These are phyloP conservation scores for Chloropsis hardwickii DNA, from an alignment of 2,113 vertebrate species.

Conservation along the genomic window DNA sequence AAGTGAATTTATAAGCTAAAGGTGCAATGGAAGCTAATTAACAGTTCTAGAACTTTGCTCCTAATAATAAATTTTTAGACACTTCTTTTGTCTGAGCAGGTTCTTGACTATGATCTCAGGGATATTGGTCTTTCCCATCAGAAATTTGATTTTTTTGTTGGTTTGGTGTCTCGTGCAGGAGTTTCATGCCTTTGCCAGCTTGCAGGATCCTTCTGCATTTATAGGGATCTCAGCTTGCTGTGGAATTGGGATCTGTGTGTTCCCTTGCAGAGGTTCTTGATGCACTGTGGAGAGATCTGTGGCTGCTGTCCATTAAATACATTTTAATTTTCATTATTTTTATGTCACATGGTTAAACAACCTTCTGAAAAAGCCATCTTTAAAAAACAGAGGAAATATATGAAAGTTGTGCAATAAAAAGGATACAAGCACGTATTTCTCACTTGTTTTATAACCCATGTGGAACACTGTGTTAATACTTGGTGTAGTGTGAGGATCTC, in stretches of 20 bases:
- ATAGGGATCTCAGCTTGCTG: background rate
- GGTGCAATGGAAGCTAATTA: background rate
- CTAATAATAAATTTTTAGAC: background rate
- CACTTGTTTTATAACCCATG: background rate
- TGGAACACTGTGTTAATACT: background rate
- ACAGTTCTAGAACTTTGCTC: background rate
- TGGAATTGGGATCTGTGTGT: background rate
- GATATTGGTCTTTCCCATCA: background rate
- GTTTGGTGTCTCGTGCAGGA: rapidly evolving
- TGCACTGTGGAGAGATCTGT: background rate
- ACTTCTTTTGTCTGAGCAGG: background rate
- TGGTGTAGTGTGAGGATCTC: background rate
- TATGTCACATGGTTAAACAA: background rate
- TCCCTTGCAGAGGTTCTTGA: background rate
- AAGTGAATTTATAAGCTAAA: background rate
- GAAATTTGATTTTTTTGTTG: background rate
- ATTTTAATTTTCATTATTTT: background rate
- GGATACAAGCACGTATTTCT: background rate
- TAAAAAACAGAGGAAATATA: background rate
- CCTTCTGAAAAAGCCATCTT: background rate
- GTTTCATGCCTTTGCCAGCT: background rate
- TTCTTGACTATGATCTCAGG: background rate
- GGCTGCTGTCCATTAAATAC: background rate
- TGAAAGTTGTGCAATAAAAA: background rate
- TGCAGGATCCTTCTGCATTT: background rate